Evolutionary conservation across 2,113 vertebrate species (phyloP), one percentile per base, ranked within the genome.

Genomic region (Paedocypris sp.): DNA sequence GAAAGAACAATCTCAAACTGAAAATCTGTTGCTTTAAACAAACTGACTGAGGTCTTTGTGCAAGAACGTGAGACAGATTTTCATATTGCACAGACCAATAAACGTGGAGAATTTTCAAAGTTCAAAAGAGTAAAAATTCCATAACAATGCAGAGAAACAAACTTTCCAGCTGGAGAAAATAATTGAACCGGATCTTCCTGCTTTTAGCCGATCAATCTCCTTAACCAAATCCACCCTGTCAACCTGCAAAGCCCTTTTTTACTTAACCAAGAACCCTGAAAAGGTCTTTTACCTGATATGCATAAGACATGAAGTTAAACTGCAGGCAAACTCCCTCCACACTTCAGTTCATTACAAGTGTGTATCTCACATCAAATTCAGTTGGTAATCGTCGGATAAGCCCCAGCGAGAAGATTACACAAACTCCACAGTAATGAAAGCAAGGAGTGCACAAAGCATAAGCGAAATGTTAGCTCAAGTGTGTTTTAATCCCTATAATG

Each of bases 401-500:
- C 42, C 33, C 48, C 45, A 8, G 46, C 50, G 36, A 43, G 29
- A 41, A 50, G 53, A 54, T 63, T 60, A 58, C 54, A 39, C 26
- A 20, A 25, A 49, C 31, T 28, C 5, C 10, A 4, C 13, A 1
- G 20, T 64, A 36, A 48, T 22, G 41, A 47, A 50, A 69, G 53
- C 43, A 28, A 29, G 39, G 15, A 59, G 16, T 11, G 41, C 41
- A 43, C 41, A 39, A 46, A 64, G 47, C 41, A 35, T 36, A 52
- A 33, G 31, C 52, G 47, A 60, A 63, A 33, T 10, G n/a, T 63
- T 43, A 25, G 43, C 38, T 58, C 39, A 32, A 58, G 29, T 31
- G 33, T 60, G 42, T 43, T 46, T 53, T 56, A 69, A 60, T 64
- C 62, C 36, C 49, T 65, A 42, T 60, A 58, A 65, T 38, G 22